Evolutionary conservation across 2,797 vertebrate species (phyloP).

Genomic region (Hafferia zeledoni): DNA sequence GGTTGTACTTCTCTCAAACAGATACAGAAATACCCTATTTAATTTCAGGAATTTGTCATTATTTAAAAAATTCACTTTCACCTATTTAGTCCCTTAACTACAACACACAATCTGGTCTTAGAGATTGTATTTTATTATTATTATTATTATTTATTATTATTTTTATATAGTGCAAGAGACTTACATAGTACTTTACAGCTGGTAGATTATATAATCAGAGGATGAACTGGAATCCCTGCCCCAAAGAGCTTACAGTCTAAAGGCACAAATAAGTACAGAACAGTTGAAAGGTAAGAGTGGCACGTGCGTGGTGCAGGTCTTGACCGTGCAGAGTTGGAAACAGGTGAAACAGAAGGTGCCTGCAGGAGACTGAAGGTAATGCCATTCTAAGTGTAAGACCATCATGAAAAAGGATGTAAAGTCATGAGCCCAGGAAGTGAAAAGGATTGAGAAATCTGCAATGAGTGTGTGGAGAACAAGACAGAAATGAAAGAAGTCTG

Average conservation of each 20-base stretch:
- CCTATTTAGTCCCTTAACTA: conserved; percentile 33
- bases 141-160: neutral
- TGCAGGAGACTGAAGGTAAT: neutral
- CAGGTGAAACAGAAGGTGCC: neutral
- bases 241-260: conserved; percentile 70
- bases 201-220: conserved; percentile 20
- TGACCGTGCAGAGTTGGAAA: neutral
- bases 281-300: neutral
- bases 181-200: conserved; percentile 58
- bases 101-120: conserved; percentile 52
- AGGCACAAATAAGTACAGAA: conserved; percentile 15
- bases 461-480: neutral
- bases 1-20: neutral
- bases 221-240: conserved; percentile 50
- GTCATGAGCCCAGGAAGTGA: neutral
- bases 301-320: neutral
- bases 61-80: conserved; percentile 1
- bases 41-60: neutral
- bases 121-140: conserved; percentile 57
- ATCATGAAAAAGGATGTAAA: neutral
- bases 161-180: conserved; percentile 1
- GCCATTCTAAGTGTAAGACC: neutral
- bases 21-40: neutral
- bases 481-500: neutral
- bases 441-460: neutral